Evolutionary conservation across 2,888 invertebrate species (phyloP).

Genomic region (Stramonita haemastoma): DNA sequence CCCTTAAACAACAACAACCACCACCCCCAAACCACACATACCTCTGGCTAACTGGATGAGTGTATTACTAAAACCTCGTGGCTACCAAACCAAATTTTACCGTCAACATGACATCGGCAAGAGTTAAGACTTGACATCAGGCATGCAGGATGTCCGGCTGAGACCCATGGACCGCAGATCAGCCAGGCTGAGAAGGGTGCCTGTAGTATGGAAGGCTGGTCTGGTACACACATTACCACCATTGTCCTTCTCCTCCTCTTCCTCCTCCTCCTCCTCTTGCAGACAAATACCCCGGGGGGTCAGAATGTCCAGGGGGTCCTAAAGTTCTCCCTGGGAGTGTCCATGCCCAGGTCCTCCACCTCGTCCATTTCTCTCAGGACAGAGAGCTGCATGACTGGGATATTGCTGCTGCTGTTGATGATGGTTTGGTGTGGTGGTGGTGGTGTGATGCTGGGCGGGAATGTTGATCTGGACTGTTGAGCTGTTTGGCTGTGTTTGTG

Average conservation of each 20-base stretch:
- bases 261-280: neutral
- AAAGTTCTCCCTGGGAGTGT: neutral
- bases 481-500: neutral
- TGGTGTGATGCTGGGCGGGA: neutral
- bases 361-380: neutral
- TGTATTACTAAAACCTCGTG: too few relatives aligned
- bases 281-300: slow-evolving; percentile 20
- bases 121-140: slow-evolving; percentile 7
- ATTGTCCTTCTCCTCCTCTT: neutral
- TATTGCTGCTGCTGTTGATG: neutral
- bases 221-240: neutral
- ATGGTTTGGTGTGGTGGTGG: neutral
- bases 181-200: slow-evolving; percentile 23
- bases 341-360: neutral
- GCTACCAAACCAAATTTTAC: too few relatives aligned
- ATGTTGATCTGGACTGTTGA: neutral
- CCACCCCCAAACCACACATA: too few relatives aligned
- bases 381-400: slow-evolving; percentile 9
- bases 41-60: too few relatives aligned
- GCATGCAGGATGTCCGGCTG: neutral
- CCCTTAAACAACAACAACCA: too few relatives aligned
- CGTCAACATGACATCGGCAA: too few relatives aligned
- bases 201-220: neutral
- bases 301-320: neutral
- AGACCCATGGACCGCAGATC: neutral